phyloP scores from a whole-genome alignment of 2,888 invertebrate genomes.

The Phania funesta region DNA sequence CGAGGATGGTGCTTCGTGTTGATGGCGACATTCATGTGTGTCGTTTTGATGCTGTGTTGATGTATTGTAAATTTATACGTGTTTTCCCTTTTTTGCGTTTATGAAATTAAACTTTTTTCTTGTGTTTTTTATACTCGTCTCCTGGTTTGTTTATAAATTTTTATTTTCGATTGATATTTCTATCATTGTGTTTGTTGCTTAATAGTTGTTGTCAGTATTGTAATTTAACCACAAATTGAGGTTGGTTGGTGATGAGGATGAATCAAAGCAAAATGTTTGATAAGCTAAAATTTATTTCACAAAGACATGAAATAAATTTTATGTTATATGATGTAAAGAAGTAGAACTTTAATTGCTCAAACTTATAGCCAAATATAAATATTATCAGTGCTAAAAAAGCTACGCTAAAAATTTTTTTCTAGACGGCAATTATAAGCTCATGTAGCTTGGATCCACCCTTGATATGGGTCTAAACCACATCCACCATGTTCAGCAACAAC shows the following conservation, averaged over 20 bases:
- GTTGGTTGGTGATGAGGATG: conserved; percentile 40
- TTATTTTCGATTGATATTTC: conserved; percentile 30
- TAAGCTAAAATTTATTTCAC: too few species aligned
- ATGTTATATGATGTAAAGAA: too few species aligned
- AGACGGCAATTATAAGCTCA: too few species aligned
- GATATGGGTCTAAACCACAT: too few species aligned
- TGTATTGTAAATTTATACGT: conserved; percentile 60
- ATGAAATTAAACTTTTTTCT: conserved; percentile 39
- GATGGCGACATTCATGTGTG: conserved; percentile 74
- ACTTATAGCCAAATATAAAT: too few species aligned
- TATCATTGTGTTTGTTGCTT: conserved; percentile 42
- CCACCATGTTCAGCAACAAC: too few species aligned
- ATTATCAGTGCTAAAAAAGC: too few species aligned
- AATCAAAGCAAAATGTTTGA: conserved; percentile 45
- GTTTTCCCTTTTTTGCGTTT: conserved; percentile 15
- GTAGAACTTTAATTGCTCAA: too few species aligned
- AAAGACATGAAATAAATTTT: too few species aligned
- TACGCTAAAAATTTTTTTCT: too few species aligned
- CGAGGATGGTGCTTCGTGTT: conserved; percentile 69
- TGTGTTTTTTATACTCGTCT: not conserved
- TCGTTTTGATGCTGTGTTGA: conserved; percentile 72
- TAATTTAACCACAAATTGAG: conserved; percentile 69
- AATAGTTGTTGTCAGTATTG: conserved; percentile 66
- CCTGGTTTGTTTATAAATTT: conserved; percentile 2
- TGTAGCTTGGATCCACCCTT: too few species aligned